Conservation (phyloP, 2,888 invertebrate species). For the Rhagonycha lutea region DNA sequence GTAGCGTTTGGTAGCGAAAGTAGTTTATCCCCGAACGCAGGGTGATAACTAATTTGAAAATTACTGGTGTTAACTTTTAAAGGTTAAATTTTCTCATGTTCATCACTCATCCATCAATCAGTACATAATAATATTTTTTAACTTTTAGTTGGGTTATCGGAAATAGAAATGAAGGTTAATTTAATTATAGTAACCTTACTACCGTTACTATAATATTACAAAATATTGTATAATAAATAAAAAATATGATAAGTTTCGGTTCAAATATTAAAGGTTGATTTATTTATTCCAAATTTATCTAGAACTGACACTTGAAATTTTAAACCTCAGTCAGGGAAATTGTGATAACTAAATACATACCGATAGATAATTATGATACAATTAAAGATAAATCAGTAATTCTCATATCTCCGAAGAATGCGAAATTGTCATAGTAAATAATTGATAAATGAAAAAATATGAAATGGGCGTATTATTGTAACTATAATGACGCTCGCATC, state of each 20-base stretch:
- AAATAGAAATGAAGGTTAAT: no score
- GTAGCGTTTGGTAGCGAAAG: no score
- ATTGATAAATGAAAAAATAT: not conserved
- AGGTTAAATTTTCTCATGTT: no score
- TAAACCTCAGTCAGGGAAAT: not conserved
- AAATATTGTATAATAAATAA: no score
- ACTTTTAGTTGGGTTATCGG: no score
- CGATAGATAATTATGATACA: not conserved
- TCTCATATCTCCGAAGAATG: not conserved
- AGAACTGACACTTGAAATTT: not conserved
- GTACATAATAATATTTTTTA: no score
- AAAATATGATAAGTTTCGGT: not conserved
- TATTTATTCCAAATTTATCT: not conserved
- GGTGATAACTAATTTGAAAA: no score
- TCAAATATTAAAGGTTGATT: not conserved
- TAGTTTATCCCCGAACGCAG: no score
- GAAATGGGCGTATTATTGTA: not conserved
- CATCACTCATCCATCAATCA: no score
- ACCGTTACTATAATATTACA: no score
- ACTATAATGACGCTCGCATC: constrained; percentile 6
- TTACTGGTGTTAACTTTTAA: no score
- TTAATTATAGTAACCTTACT: no score
- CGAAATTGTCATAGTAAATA: not conserved
- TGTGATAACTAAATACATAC: not conserved
- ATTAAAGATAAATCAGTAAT: not conserved